These are phyloP conservation scores for Carollia perspicillata DNA, from an alignment of 2,113 vertebrate species.

Conservation along the genomic window DNA sequence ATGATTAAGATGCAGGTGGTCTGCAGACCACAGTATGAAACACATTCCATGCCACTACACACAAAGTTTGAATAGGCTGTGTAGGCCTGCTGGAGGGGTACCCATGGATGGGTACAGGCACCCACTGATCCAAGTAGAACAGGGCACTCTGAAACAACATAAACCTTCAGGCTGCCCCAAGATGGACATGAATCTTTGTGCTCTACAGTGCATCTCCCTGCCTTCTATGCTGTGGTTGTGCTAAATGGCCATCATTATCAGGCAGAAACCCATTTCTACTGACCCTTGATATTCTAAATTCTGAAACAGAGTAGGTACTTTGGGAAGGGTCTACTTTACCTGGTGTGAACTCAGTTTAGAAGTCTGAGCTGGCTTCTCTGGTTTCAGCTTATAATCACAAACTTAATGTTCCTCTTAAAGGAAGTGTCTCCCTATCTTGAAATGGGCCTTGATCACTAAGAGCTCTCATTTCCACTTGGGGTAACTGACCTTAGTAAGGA, in stretches of 20 bases:
- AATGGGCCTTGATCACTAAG: slow-evolving; percentile 36
- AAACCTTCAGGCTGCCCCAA: background rate
- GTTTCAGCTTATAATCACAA: slow-evolving; percentile 19
- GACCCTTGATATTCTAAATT: background rate
- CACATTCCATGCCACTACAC: background rate
- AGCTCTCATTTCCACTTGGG: slow-evolving; percentile 14
- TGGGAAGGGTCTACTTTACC: background rate
- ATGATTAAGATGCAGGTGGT: background rate
- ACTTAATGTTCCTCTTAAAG: background rate
- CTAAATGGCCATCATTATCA: background rate
- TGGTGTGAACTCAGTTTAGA: background rate
- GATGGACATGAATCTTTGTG: background rate
- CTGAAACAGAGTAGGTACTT: background rate
- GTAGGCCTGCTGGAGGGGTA: background rate
- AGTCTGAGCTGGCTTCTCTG: background rate
- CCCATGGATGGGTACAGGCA: background rate
- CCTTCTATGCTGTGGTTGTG: background rate
- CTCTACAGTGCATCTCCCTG: background rate
- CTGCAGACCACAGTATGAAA: background rate
- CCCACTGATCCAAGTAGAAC: background rate
- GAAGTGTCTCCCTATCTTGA: background rate
- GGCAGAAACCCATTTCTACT: background rate
- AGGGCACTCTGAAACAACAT: background rate
- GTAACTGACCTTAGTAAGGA: background rate
- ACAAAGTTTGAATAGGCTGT: background rate